phyloP scores from a whole-genome alignment of 2,888 invertebrate genomes.

The Petrolisthes cinctipes region DNA sequence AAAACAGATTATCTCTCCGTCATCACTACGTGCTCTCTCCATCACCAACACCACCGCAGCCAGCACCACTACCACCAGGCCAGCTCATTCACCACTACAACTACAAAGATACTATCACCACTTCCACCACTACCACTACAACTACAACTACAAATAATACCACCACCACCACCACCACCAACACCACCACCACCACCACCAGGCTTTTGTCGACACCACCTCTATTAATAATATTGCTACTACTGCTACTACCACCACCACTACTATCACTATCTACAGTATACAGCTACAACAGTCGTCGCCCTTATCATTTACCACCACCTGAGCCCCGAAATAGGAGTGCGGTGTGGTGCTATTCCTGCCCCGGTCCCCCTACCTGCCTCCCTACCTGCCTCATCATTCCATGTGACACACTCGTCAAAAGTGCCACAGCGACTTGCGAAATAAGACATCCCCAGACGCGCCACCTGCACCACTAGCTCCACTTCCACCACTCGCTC shows the following conservation, averaged over 20 bases:
- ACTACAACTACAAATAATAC: too few species aligned
- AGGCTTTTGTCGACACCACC: neutral
- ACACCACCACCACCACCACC: neutral
- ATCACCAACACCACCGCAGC: neutral
- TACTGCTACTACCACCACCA: too few species aligned
- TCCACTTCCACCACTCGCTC: neutral
- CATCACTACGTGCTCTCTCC: neutral
- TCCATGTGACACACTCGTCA: constrained; percentile 56
- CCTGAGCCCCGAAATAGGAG: constrained; percentile 22
- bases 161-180: neutral
- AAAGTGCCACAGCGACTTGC: constrained; percentile 48
- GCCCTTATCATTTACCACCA: constrained; percentile 16
- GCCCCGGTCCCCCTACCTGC: neutral
- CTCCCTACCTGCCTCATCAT: constrained; percentile 35
- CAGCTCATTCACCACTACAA: neutral
- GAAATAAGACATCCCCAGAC: constrained; percentile 37
- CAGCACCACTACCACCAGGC: neutral
- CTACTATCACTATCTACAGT: too few species aligned
- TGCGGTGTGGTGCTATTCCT: constrained; percentile 36
- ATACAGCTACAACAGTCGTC: neutral
- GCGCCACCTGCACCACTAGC: constrained; percentile 42
- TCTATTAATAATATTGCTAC: neutral
- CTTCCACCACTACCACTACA: too few species aligned
- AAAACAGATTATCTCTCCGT: too few species aligned
- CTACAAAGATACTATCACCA: neutral